phyloP scores from a whole-genome alignment of 2,797 vertebrate species.

The Pteronotus mesoamericanus region DNA sequence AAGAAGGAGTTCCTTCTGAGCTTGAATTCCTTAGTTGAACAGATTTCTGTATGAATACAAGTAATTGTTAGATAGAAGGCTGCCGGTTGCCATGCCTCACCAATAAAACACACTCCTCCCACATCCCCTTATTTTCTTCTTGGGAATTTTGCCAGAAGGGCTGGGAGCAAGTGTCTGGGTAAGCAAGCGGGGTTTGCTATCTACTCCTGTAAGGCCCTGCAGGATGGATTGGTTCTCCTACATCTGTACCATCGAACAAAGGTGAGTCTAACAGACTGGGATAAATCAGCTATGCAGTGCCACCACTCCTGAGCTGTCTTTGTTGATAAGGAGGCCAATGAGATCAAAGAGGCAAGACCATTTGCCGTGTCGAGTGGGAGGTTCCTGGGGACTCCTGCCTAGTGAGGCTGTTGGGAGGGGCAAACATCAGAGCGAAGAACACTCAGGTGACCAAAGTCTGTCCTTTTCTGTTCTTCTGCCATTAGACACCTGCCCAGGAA shows the following conservation, averaged over 20 bases:
- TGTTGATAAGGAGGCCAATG: neutral
- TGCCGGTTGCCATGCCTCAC: conserved; percentile 65
- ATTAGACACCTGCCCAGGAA: neutral
- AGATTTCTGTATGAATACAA: conserved; percentile 53
- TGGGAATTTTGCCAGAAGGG: conserved; percentile 75
- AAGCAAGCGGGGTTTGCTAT: conserved; percentile 68
- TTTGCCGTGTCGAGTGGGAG: neutral
- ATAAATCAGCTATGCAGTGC: neutral
- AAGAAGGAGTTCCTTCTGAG: conserved; percentile 48
- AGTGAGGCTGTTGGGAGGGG: neutral
- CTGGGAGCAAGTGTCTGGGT: conserved; percentile 31
- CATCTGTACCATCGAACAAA: conserved; percentile 55
- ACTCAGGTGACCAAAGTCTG: neutral
- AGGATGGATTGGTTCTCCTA: conserved; percentile 58
- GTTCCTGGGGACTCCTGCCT: neutral
- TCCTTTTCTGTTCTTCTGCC: neutral
- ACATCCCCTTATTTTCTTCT: conserved; percentile 53
- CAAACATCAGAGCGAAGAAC: neutral
- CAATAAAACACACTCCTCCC: conserved; percentile 58
- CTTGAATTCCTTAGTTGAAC: conserved; percentile 38
- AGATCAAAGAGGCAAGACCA: conserved; percentile 17
- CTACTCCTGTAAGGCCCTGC: conserved; percentile 58
- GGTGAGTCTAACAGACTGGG: neutral
- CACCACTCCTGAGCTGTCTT: neutral
- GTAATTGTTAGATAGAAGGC: conserved; percentile 65